Evolutionary conservation across 2,888 invertebrate species (phyloP).

Genomic region (Labia minor): DNA sequence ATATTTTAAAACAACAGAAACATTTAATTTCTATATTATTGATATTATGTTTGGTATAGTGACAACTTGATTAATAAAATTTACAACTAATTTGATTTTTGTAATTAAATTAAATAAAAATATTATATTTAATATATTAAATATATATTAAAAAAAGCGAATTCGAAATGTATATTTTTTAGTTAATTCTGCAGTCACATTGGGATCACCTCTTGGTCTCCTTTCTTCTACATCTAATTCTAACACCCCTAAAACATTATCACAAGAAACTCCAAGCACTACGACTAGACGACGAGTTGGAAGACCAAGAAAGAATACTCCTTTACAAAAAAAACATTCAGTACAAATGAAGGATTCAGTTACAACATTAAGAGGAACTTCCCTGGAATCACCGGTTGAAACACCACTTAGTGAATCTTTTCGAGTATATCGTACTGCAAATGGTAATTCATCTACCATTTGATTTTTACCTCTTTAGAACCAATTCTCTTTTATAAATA

Average conservation of each 20-base stretch:
- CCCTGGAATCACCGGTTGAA: neutral
- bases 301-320: constrained; percentile 29
- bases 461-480: too few species aligned
- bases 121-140: too few species aligned
- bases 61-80: too few species aligned
- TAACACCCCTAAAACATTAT: constrained; percentile 29
- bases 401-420: constrained; percentile 35
- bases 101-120: too few species aligned
- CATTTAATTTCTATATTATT: too few species aligned
- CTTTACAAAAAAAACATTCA: constrained; percentile 21
- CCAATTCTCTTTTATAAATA: too few species aligned
- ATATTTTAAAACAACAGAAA: too few species aligned
- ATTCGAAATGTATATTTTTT: too few species aligned
- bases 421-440: constrained; percentile 37
- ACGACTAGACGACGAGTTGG: constrained; percentile 29
- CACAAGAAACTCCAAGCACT: constrained; percentile 20
- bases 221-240: constrained; percentile 28
- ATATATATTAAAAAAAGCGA: too few species aligned
- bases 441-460: constrained; percentile 30
- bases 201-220: constrained; percentile 24
- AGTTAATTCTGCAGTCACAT: neutral
- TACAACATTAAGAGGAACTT: neutral
- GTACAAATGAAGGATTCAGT: constrained; percentile 16
- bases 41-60: too few species aligned
- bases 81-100: too few species aligned